phyloP scores from a whole-genome alignment of 2,888 invertebrate genomes.

The Litoditis marina region DNA sequence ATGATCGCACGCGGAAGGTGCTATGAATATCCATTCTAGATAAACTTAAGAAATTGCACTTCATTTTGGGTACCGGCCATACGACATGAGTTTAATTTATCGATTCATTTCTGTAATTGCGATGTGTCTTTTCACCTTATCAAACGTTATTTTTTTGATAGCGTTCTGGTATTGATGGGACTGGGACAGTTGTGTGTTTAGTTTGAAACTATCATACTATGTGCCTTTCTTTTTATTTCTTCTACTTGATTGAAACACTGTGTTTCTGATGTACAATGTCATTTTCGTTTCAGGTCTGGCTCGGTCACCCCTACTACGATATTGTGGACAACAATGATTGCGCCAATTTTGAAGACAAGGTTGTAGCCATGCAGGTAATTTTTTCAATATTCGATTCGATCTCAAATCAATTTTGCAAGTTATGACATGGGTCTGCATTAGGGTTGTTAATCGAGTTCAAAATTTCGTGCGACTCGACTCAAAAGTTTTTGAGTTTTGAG shows the following conservation, averaged over 20 bases:
- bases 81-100: too few species aligned
- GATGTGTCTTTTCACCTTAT: too few species aligned
- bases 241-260: too few species aligned
- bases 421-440: too few species aligned
- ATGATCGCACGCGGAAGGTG: slow-evolving; percentile 82
- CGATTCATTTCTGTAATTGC: too few species aligned
- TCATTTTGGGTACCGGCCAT: too few species aligned
- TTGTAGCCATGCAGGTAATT: slow-evolving; percentile 81
- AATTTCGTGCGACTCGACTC: neutral
- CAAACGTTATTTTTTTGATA: too few species aligned
- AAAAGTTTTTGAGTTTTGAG: neutral
- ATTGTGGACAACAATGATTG: slow-evolving; percentile 83
- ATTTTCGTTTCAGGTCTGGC: slow-evolving; percentile 76
- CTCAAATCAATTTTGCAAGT: neutral
- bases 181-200: neutral
- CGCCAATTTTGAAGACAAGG: slow-evolving; percentile 81
- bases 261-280: too few species aligned
- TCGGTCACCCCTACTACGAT: slow-evolving; percentile 98
- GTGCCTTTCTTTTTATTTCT: neutral
- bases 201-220: neutral
- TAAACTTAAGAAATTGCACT: too few species aligned
- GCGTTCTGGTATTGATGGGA: neutral
- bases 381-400: neutral
- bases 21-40: too few species aligned
- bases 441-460: too few species aligned